Evolutionary conservation across 2,888 invertebrate species (phyloP), one percentile per base, ranked within the genome.

Genomic region (Ectobius pallidus): DNA sequence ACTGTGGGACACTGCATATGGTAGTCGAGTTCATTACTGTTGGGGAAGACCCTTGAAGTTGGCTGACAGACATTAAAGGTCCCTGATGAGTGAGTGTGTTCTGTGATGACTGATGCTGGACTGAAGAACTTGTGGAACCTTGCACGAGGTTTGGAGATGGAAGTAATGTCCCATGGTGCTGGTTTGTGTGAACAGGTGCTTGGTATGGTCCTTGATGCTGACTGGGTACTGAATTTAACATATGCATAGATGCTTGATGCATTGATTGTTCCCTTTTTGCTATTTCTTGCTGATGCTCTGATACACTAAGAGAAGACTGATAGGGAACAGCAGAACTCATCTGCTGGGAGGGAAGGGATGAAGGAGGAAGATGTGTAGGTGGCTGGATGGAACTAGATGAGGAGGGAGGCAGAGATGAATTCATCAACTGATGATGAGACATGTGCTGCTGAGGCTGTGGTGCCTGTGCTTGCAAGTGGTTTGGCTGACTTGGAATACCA

Each of bases 401-500:
- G 9, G 58, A 58, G 52, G 52, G 25, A 30, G 30, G 27, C 30
- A 30, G 9, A 30, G 55, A 2, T 14, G 58, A 58, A n/a, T 16
- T 30, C 7, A 30, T 16, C 30, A 58, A 1, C 14, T 58, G 58
- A 16, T 58, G 58, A 58, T 58, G 58, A 30, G 58, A n/a, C 27
- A 30, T 22, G n/a, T 69, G 69, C 25, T 68, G 67, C 9, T 67
- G 69, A 14, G 34, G 11, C 39, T 69, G 69, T n/a, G 18, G 25
- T 68, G 49, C 11, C 25, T 30, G 67, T 49, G 34, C 70, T 69
- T 30, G 73, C 3, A 9, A 73, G 73, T 3, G 76, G 65, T 16
- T 75, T 32, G 74, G 68, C 77, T 70, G 2, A 74, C 76, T 2
- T 71, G 52, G 44, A 74, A 30, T 11, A 39, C 4, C 22, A 32